These are phyloP conservation scores for Dryomyza anilis DNA, from an alignment of 2,888 invertebrate genomes.

Conservation along the genomic window DNA sequence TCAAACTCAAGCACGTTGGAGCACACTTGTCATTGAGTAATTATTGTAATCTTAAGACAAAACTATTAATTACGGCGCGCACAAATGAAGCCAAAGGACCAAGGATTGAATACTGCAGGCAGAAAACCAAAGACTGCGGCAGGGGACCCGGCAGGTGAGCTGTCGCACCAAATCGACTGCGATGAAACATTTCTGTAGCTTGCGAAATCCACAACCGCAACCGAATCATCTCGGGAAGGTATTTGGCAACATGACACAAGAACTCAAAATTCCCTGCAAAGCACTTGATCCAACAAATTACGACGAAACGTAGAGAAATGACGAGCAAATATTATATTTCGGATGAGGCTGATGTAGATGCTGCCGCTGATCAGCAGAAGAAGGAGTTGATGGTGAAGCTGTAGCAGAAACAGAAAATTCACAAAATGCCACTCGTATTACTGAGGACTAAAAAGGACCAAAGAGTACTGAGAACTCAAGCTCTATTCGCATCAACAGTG, in stretches of 20 bases:
- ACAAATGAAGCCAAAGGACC: not conserved
- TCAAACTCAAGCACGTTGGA: conserved; percentile 4
- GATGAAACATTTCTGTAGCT: not conserved
- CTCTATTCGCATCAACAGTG: no score
- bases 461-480: no score
- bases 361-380: not conserved
- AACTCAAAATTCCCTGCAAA: not conserved
- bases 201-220: conserved; percentile 6
- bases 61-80: conserved; percentile 16
- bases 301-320: conserved; percentile 3
- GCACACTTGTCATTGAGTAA: conserved; percentile 12
- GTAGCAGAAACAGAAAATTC: not conserved
- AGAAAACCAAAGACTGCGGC: not conserved
- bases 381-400: not conserved
- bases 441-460: no score
- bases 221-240: not conserved
- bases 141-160: not conserved
- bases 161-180: not conserved
- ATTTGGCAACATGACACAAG: not conserved
- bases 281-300: not conserved
- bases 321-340: not conserved
- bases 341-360: not conserved
- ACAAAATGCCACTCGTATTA: no score
- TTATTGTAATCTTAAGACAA: conserved; percentile 17
- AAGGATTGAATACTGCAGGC: not conserved